A percentile compares a stretch with the other conserved stretches of the same genome.
Evolutionary conservation across 2,113 vertebrate species (phyloP).

Genomic region (Ifrita kowaldi): DNA sequence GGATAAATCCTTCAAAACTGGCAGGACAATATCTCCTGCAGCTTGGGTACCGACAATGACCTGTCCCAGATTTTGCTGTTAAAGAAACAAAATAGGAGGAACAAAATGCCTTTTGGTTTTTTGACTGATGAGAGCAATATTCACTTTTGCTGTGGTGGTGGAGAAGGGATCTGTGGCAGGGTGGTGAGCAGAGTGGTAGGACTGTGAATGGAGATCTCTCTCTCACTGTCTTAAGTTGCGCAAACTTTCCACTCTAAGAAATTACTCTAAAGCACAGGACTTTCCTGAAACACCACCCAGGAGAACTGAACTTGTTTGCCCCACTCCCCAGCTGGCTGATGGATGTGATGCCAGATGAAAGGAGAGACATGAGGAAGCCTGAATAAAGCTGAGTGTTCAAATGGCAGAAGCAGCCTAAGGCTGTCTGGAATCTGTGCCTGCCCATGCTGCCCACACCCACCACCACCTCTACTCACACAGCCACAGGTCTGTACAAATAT

Average conservation of each 20-base stretch:
- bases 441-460: not conserved
- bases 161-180: not conserved
- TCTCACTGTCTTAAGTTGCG: not conserved
- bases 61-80: not conserved
- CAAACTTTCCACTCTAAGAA: not conserved
- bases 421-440: not conserved
- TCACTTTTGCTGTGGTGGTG: not conserved
- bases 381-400: not conserved
- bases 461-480: not conserved
- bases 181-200: not conserved
- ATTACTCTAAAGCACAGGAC: fast-evolving
- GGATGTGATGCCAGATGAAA: not conserved
- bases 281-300: not conserved
- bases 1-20: too few species aligned
- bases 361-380: not conserved
- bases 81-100: not conserved
- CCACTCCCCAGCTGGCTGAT: not conserved
- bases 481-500: not conserved
- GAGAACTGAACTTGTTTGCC: not conserved
- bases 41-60: too few species aligned
- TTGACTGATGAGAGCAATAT: not conserved
- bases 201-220: not conserved
- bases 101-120: not conserved
- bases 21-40: too few species aligned
- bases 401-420: not conserved